Evolutionary conservation across 2,888 invertebrate genomes (phyloP).

Genomic region (Eubasilissa splendida): DNA sequence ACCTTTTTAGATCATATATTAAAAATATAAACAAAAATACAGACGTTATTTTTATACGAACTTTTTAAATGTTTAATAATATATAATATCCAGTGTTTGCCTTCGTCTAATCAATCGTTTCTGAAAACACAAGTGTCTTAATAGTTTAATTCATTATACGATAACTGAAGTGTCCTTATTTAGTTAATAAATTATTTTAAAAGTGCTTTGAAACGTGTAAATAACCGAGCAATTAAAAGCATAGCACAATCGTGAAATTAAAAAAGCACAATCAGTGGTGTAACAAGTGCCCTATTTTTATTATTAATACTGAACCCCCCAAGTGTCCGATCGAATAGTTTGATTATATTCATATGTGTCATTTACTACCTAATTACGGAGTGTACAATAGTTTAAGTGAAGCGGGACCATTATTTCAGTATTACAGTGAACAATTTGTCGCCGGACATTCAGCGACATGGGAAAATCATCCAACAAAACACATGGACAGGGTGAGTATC

Average conservation of each 20-base stretch:
- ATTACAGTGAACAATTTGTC: neutral
- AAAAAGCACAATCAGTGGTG: neutral
- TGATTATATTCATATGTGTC: slow-evolving; percentile 1
- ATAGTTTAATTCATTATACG: slow-evolving; percentile 33
- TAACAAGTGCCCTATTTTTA: slow-evolving; percentile 32
- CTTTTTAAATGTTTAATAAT: slow-evolving; percentile 30
- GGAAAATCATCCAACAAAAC: slow-evolving; percentile 75
- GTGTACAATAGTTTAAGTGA: neutral
- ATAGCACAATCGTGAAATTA: slow-evolving; percentile 14
- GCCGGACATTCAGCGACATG: slow-evolving; percentile 66
- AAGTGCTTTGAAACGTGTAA: slow-evolving; percentile 40
- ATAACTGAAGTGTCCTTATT: slow-evolving; percentile 43
- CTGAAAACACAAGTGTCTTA: slow-evolving; percentile 49
- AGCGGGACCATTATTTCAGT: neutral
- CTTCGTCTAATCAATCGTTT: slow-evolving; percentile 29
- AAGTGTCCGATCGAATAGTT: slow-evolving; percentile 18
- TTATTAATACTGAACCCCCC: neutral
- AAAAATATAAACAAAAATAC: slow-evolving; percentile 13
- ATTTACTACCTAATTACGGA: neutral
- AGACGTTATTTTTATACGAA: slow-evolving; percentile 43
- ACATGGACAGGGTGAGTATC: slow-evolving; percentile 73
- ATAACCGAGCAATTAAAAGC: slow-evolving; percentile 14
- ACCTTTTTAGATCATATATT: slow-evolving; percentile 12
- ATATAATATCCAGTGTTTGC: slow-evolving; percentile 48
- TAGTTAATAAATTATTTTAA: slow-evolving; percentile 19